phyloP scores from a whole-genome alignment of 23 tunicate genomes.

The Corella eumyota region DNA sequence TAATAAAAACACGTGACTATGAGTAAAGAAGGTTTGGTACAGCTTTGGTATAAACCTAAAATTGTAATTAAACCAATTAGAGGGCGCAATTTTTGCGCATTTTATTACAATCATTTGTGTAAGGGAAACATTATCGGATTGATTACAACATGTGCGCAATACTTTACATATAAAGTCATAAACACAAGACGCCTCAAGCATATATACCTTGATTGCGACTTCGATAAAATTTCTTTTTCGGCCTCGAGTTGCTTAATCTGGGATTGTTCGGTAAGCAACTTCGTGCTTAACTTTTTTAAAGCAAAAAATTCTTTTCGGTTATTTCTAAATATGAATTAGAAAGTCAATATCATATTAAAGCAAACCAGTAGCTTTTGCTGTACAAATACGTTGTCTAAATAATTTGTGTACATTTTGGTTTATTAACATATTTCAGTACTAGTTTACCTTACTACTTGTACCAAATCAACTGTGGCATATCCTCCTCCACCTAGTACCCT shows the following conservation, averaged over 20 bases:
- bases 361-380: too few relatives aligned
- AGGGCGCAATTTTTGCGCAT: background rate
- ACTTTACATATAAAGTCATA: background rate
- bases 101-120: background rate
- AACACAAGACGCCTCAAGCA: background rate
- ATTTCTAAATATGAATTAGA: constrained; percentile 4
- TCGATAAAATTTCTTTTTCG: constrained; percentile 33
- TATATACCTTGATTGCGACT: constrained; percentile 43
- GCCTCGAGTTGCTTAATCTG: constrained; percentile 38
- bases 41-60: constrained; percentile 56
- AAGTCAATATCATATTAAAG: too few relatives aligned
- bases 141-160: background rate
- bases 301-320: constrained; percentile 24
- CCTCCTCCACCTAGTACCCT: constrained; percentile 66
- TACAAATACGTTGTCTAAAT: too few relatives aligned
- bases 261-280: constrained; percentile 11
- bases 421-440: too few relatives aligned
- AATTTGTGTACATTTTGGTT: too few relatives aligned
- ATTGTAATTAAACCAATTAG: background rate
- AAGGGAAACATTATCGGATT: too few relatives aligned
- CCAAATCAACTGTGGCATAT: constrained; percentile 52
- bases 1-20: constrained; percentile 50
- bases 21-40: constrained; percentile 28
- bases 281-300: constrained; percentile 42
- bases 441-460: constrained; percentile 38